These are phyloP conservation scores for Oriolus oriolus DNA, from an alignment of 2,113 vertebrate species.

Conservation along the genomic window DNA sequence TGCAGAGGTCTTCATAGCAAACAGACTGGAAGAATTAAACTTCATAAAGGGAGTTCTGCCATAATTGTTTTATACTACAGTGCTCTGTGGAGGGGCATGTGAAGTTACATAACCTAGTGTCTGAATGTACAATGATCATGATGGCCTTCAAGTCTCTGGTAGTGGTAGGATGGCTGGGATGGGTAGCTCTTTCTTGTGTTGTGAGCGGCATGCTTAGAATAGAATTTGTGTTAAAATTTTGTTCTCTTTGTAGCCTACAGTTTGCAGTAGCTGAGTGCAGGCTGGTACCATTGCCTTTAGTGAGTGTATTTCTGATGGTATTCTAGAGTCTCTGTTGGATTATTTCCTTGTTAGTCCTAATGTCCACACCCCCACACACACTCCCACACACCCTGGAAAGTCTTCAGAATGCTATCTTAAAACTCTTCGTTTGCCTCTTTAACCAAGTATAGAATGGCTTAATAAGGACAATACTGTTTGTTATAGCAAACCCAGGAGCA, in stretches of 20 bases:
- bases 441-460: not conserved
- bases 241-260: not conserved
- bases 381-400: not conserved
- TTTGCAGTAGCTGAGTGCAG: not conserved
- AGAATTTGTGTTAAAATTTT: not conserved
- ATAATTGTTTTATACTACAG: not conserved
- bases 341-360: not conserved
- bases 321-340: not conserved
- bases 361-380: not conserved
- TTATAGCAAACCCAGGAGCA: not conserved
- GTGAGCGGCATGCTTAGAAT: not conserved
- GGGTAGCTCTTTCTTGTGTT: not conserved
- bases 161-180: not conserved
- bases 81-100: not conserved
- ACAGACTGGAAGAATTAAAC: not conserved
- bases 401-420: not conserved
- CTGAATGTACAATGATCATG: not conserved
- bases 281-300: not conserved
- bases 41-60: not conserved
- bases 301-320: not conserved
- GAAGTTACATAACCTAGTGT: not conserved
- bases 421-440: not conserved
- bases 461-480: not conserved
- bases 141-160: not conserved
- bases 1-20: not conserved